A percentile compares a stretch with the other conserved stretches of the same genome.
Evolutionary conservation across 2,888 invertebrate species (phyloP).

Genomic region (Drosophila limbata): DNA sequence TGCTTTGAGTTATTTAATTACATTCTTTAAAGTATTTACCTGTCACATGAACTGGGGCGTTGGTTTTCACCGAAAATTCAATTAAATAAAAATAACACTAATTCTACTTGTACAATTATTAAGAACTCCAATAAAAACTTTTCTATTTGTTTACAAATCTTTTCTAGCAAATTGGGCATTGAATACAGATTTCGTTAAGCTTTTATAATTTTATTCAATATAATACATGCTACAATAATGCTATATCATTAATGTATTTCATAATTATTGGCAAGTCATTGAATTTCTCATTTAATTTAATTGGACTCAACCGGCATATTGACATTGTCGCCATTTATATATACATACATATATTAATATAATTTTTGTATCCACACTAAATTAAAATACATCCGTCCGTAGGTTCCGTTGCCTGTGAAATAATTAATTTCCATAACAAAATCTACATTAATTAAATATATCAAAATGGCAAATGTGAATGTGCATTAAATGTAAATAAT

Average conservation of each 20-base stretch:
- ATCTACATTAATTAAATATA: conserved; percentile 63
- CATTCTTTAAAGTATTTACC: neutral
- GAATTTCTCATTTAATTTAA: conserved; percentile 54
- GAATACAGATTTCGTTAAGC: too few relatives aligned
- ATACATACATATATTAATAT: conserved; percentile 1
- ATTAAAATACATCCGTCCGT: conserved; percentile 52
- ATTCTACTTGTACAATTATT: neutral
- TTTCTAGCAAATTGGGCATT: too few relatives aligned
- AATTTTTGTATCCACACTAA: conserved; percentile 20
- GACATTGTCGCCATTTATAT: conserved; percentile 52
- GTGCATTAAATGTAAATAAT: conserved; percentile 68
- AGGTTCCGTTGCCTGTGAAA: conserved; percentile 31
- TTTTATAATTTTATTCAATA: neutral
- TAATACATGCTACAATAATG: conserved; percentile 16
- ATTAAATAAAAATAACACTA: neutral
- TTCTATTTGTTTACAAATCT: too few relatives aligned
- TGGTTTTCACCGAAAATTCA: neutral
- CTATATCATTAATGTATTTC: conserved; percentile 9
- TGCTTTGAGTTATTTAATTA: conserved; percentile 8
- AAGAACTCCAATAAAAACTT: too few relatives aligned
- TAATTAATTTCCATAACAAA: conserved; percentile 72
- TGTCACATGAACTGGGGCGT: neutral
- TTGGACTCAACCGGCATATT: conserved; percentile 64
- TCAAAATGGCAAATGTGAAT: conserved; percentile 44
- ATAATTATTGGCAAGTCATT: conserved; percentile 31